Evolutionary conservation across 1,140 invertebrate genomes (phyloP), one percentile per base, ranked within the genome.

Genomic region (Mya arenaria): DNA sequence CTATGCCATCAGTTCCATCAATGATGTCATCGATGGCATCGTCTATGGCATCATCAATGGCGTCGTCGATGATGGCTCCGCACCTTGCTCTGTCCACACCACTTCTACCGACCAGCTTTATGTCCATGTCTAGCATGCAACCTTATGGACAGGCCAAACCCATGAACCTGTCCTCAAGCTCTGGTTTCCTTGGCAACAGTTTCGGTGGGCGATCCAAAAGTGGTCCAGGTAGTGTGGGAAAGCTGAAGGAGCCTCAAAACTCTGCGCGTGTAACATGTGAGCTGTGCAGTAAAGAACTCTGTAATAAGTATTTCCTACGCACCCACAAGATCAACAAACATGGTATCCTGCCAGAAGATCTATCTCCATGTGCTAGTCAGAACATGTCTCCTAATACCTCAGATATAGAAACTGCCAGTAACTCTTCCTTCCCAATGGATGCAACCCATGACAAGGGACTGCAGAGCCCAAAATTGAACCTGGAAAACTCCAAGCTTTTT

Each of bases 231-330:
- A 32, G 58, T 62, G 19, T 28, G 72, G 82, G 37, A 82, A 74
- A 62, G 44, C 60, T 89, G 89, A 91, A 90, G 75, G 90, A 91
- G 71, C 89, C 90, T 19, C 88, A 90, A 17, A 98, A 93, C 97
- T 98, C 91, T 97, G 96, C 92, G 23, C 93, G 85, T 89, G 94
- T 90, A 87, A 98, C 98, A 89, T 99, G 99, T 92, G 98, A 99
- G 90, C 98, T 99, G 79, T 99, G 99, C 93, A 99, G 99, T 93
- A 99, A 99, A 93, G 98, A 99, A 84, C 92, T 93, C 44, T 99
- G 99, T 93, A 99, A 98, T 91, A 98, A 98, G 90, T 98, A 98
- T 89, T 98, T 98, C 90, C 92, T 99, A 25, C 95, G 97, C 37
- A 98, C 97, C 23, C 98, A 99, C 91, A 97, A 98, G 86, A 94